Base-by-base conservation (phyloP, 2,113 vertebrate species). In the Jacana jacana region DNA sequence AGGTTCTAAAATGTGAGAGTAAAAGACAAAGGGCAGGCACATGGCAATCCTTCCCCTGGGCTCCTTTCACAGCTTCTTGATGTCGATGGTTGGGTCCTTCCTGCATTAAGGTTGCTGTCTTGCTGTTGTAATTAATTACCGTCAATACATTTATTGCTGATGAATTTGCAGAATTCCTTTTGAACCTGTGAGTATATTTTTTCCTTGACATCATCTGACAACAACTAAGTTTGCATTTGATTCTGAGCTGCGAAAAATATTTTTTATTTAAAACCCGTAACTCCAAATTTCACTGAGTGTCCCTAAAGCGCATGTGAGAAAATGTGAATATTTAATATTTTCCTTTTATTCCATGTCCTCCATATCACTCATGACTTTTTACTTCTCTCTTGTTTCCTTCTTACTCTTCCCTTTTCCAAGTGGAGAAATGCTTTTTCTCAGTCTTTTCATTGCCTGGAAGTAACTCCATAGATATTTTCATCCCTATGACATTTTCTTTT, bases 51-150 rank as follows among this genome's bases (percentile, higher is more conserved):
- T 88, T 80, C 63, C 39, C n/a, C 15, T 20, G 39, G 40, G 48
- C 37, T 66, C 31, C 20, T 4, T 78, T 79, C n/a, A 16, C 76
- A 78, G 25, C 40, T 88, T 71, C 71, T 63, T 60, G 25, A 44
- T 4, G 1, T 15, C 4, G 2, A 11, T 37, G 31, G 4, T 0
- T 57, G 27, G 23, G 6, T 8, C 1, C 8, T 71, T 84, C 33
- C 33, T 73, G 13, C 31, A 52, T 28, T 66, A 60, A n/a, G 13
- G 9, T 19, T 88, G 27, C 16, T 75, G 73, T 58, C 3, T 2
- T 66, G 13, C 25, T 37, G 4, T 35, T 93, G 20, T 16, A 44
- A 19, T 46, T 75, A 49, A 39, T 35, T 66, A 25, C 4, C 16
- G 64, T 49, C 12, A 46, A 11, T 12, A 55, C 9, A 64, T 69